Evolutionary conservation across 2,113 vertebrate genomes (phyloP).

Genomic region (Chamaea fasciata): DNA sequence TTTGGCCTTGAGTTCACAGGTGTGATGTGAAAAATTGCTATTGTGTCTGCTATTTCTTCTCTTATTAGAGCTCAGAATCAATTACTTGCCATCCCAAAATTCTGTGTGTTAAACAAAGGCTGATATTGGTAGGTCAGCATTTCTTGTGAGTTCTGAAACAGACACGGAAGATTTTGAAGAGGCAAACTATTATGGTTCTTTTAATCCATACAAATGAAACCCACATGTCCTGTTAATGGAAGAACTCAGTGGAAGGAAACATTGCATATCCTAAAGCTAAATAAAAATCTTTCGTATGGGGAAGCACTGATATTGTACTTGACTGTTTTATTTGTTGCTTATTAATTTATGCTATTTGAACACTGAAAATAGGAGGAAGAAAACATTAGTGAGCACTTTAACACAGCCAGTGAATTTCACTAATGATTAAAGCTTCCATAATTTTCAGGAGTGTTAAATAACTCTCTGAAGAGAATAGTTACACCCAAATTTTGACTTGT

Average conservation of each 20-base stretch:
- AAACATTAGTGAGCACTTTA: not conserved
- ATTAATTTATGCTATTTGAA: not conserved
- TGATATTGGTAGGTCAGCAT: not conserved
- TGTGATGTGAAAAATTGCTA: not conserved
- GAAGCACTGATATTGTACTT: not conserved
- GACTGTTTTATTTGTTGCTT: slow-evolving; percentile 1
- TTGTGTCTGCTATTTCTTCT: not conserved
- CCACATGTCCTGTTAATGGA: slow-evolving; percentile 2
- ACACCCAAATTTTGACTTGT: not conserved
- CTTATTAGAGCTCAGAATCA: not conserved
- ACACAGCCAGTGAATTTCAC: not conserved
- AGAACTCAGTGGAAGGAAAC: slow-evolving; percentile 32
- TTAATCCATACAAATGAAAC: slow-evolving; percentile 40
- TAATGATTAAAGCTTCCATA: not conserved
- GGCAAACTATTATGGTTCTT: not conserved
- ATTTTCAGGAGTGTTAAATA: not conserved
- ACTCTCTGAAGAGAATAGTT: not conserved
- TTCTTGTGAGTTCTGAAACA: not conserved
- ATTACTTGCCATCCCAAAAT: not conserved
- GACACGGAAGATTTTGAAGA: not conserved
- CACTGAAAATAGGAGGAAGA: not conserved
- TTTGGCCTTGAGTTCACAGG: not conserved
- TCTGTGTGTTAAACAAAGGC: not conserved
- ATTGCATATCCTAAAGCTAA: slow-evolving; percentile 24
- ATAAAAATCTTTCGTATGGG: not conserved